Conservation (phyloP, 2,113 vertebrate genomes). For the Jacana jacana region DNA sequence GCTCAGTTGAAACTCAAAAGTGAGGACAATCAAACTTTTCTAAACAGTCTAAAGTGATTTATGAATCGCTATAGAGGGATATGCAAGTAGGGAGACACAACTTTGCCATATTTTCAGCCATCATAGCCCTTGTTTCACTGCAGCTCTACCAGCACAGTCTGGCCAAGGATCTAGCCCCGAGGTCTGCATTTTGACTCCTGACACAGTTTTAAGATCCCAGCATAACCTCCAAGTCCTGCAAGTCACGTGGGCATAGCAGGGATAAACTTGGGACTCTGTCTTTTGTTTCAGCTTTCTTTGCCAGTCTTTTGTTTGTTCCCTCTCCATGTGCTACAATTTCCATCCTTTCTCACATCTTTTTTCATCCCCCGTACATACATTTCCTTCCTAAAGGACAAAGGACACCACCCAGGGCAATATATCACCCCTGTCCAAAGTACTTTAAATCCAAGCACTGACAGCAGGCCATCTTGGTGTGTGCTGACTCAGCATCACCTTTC, state of each 20-base stretch:
- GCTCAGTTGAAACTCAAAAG: neutral
- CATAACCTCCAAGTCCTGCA: neutral
- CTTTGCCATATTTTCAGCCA: neutral
- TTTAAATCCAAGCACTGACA: neutral
- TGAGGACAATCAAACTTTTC: neutral
- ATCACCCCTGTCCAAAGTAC: neutral
- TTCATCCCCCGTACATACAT: neutral
- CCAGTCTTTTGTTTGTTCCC: neutral
- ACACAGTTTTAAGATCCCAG: neutral
- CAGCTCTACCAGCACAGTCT: neutral
- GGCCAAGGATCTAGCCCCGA: neutral
- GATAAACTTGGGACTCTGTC: neutral
- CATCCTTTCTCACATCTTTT: constrained; percentile 2
- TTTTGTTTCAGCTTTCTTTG: neutral
- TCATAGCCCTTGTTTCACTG: neutral
- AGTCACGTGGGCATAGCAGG: neutral
- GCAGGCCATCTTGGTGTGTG: constrained; percentile 17
- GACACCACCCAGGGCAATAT: neutral
- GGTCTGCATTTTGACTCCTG: neutral
- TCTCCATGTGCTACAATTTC: neutral
- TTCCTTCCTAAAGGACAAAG: neutral
- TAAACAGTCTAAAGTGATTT: neutral
- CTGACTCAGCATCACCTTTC: constrained; percentile 44
- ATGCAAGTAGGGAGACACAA: neutral
- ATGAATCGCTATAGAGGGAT: neutral